Base-by-base conservation (phyloP, 1,140 invertebrate genomes). In the Danaus plexippus region DNA sequence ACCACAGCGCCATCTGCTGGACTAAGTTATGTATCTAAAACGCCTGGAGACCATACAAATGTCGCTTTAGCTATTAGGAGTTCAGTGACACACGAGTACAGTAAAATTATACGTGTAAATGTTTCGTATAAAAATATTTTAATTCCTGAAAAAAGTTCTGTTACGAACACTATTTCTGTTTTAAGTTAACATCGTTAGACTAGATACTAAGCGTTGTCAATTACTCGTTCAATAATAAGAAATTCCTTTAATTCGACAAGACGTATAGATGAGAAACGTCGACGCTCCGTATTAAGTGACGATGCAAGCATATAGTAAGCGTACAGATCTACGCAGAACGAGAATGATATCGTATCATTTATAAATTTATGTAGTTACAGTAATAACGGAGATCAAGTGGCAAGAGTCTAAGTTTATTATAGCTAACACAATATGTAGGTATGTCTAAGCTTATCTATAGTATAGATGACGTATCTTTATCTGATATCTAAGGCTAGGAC, bases 181-280 rank as follows among this genome's bases (percentile, higher is more conserved):
- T 41, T 44, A 46, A 42, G 49, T 43, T 42, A 11, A 11, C 11
- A 9, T n/a, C 10, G 9, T 45, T 7, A 45, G 0, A 45, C 11
- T 12, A 10, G 1, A 43, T 4, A n/a, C 12, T 45, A n/a, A n/a
- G 43, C 12, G 11, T 9, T n/a, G 11, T 45, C 12, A 1, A 7
- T 12, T 6, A 45, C 12, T 12, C 12, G 10, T 45, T 12, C 52
- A 54, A 54, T 22, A 54, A 47, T 40, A 47, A 41, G 22, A 41
- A 41, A 50, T 50, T 40, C 32, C 48, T 32, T 32, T 32, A 32
- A 32, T 32, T 6, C 7, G 22, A 2, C 2, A 32, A 32, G 22
- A 32, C 7, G 4, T 32, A 32, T 32, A 32, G 22, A 32, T 32
- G 22, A 32, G 5, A 7, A 32, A 32, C 18, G 22, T 32, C 18